A percentile compares a stretch with the other conserved stretches of the same genome.
phyloP scores from a whole-genome alignment of 2,888 invertebrate genomes.

The Carabus problematicus region DNA sequence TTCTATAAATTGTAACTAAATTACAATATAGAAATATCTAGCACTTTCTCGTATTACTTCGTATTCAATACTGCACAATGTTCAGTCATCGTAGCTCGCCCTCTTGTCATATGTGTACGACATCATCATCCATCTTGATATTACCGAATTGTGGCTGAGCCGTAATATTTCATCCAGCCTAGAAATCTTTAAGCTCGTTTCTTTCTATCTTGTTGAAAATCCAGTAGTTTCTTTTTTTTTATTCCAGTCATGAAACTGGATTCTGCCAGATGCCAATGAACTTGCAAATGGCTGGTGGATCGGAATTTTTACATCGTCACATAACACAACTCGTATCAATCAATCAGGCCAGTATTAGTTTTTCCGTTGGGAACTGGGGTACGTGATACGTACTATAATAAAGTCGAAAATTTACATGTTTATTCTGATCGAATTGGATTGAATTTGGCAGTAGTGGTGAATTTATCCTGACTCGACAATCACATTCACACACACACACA shows the following conservation, averaged over 20 bases:
- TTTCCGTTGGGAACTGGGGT: constrained; percentile 2
- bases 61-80: no score
- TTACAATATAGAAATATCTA: no score
- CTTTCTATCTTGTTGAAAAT: neutral
- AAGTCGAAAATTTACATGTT: constrained; percentile 31
- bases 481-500: neutral
- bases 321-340: neutral
- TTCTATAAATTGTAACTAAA: no score
- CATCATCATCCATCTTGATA: no score
- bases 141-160: no score
- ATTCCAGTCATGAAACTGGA: constrained; percentile 3
- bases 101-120: no score
- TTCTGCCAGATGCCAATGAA: neutral
- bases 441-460: constrained; percentile 9
- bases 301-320: neutral
- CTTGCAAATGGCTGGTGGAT: constrained; percentile 7
- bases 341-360: neutral
- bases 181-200: no score
- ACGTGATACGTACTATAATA: constrained; percentile 10
- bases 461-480: constrained; percentile 12
- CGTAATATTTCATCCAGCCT: no score
- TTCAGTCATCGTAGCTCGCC: no score
- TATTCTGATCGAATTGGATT: constrained; percentile 28
- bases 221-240: constrained; percentile 3
- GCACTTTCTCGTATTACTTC: no score